These are phyloP conservation scores for Plutella xylostella DNA, from an alignment of 2,888 invertebrate species.

Conservation along the genomic window DNA sequence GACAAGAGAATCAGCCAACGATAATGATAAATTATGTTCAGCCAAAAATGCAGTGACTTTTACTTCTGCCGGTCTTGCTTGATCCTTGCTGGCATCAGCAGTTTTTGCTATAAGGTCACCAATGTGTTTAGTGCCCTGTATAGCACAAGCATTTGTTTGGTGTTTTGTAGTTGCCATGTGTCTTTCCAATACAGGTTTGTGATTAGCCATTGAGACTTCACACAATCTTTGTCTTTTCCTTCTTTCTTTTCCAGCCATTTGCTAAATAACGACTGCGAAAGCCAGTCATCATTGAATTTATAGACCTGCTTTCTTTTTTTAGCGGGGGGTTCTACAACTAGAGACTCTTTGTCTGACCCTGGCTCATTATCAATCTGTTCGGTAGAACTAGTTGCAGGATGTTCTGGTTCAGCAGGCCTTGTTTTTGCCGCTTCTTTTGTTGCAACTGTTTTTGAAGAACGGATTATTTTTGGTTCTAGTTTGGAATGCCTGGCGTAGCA, in stretches of 20 bases:
- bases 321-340: neutral
- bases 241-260: slow-evolving; percentile 6
- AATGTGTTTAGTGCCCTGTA: slow-evolving; percentile 5
- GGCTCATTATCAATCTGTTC: neutral
- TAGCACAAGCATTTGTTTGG: slow-evolving; percentile 5
- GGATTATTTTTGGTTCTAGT: neutral
- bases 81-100: slow-evolving; percentile 6
- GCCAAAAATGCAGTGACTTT: slow-evolving; percentile 3
- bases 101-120: slow-evolving; percentile 7
- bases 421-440: neutral
- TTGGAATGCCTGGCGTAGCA: neutral
- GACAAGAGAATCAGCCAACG: slow-evolving; percentile 1
- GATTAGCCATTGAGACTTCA: slow-evolving; percentile 7
- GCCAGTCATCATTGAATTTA: slow-evolving; percentile 9
- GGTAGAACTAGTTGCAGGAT: neutral
- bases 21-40: slow-evolving; percentile 6
- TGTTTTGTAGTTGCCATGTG: slow-evolving; percentile 6
- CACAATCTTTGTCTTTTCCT: slow-evolving; percentile 1
- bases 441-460: neutral
- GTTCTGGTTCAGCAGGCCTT: neutral
- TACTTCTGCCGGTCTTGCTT: slow-evolving; percentile 4
- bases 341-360: neutral
- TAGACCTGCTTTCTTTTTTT: neutral
- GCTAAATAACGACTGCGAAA: neutral
- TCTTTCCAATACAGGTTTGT: slow-evolving; percentile 6